Evolutionary conservation across 2,888 invertebrate genomes (phyloP), one percentile per base, ranked within the genome.

Genomic region (Brachyptera risi): DNA sequence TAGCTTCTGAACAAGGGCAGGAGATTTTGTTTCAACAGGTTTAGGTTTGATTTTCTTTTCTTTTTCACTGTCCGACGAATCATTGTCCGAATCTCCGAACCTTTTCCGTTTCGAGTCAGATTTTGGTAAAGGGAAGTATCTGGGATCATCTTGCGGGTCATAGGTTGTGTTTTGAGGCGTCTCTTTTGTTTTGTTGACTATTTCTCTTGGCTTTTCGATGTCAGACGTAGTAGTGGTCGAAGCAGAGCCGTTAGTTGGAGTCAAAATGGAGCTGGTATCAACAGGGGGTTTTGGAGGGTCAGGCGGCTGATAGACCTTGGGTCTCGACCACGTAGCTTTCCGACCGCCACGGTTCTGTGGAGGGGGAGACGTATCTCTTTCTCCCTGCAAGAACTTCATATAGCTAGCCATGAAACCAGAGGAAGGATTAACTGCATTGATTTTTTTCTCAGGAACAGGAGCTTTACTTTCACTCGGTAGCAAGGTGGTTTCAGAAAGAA

Each of bases 371-470:
- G 86, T 85, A 68, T 91, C 90, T 47, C 89, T 81, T 73, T 90
- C 91, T 67, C 90, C 90, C 77, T 88, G 87, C 67, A 90, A 77
- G 75, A 92, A 92, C 76, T 90, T 91, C 68, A 91, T 79, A 76
- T 90, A 92, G 76, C 91, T 91, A 73, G 87, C 89, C 90, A 91
- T 90, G 75, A 92, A 92, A 65, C 90, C 89, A 57, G 87, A 82
- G 69, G 85, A 84, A 63, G 84, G 83, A 65, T 75, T 78, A 65
- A 80, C 77, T 65, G 81, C 3, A 17, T 54, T 54, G 13, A 54
- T 31, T 35, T 35, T 31, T 19, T 54, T 54, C 21, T 54, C 54
- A 2, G 35, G 2, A 23, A 24, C 23, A 24, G 47, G 2, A 21
- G 9, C 11, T 13, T 23, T 26, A 19, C 9, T 58, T 5, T 47